Evolutionary conservation across 2,113 vertebrate genomes (phyloP).

Genomic region (Gobiocypris rarus): DNA sequence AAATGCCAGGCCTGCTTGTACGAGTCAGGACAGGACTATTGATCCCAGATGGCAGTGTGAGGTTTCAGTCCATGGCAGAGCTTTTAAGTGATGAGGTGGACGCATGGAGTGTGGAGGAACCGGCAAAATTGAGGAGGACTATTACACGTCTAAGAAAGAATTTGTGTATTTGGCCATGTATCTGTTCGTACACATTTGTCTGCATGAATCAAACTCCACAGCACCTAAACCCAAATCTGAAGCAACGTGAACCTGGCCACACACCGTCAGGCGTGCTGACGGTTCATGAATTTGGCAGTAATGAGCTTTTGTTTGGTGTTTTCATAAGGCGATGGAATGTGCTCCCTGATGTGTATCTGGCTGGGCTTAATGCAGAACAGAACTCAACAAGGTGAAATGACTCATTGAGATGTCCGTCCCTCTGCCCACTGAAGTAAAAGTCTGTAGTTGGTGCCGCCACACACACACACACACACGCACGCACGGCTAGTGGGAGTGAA

Average conservation of each 20-base stretch:
- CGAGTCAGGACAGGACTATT: slow-evolving; percentile 74
- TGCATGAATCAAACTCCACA: slow-evolving; percentile 11
- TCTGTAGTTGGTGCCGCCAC: not conserved
- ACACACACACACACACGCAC: not conserved
- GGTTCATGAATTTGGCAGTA: slow-evolving; percentile 17
- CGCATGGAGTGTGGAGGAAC: slow-evolving; percentile 40
- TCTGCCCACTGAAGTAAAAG: not conserved
- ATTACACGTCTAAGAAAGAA: slow-evolving; percentile 42
- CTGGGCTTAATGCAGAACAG: slow-evolving; percentile 37
- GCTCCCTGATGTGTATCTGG: slow-evolving; percentile 35
- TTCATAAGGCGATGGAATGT: slow-evolving; percentile 24
- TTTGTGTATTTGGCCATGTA: slow-evolving; percentile 17
- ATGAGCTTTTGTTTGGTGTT: slow-evolving; percentile 35
- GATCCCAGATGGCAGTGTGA: slow-evolving; percentile 77
- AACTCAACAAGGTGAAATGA: slow-evolving; percentile 22
- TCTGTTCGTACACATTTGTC: slow-evolving; percentile 40
- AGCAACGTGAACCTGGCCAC: slow-evolving; percentile 29
- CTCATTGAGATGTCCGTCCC: slow-evolving; percentile 19
- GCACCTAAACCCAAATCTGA: slow-evolving; percentile 27
- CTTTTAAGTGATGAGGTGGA: slow-evolving; percentile 64
- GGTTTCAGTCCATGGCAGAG: slow-evolving; percentile 58
- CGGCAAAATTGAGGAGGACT: slow-evolving; percentile 28
- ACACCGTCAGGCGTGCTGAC: slow-evolving; percentile 6
- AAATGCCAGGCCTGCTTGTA: slow-evolving; percentile 72
- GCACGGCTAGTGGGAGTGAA: not conserved